phyloP scores from a whole-genome alignment of 2,888 invertebrate genomes.

The Stenurella melanura region DNA sequence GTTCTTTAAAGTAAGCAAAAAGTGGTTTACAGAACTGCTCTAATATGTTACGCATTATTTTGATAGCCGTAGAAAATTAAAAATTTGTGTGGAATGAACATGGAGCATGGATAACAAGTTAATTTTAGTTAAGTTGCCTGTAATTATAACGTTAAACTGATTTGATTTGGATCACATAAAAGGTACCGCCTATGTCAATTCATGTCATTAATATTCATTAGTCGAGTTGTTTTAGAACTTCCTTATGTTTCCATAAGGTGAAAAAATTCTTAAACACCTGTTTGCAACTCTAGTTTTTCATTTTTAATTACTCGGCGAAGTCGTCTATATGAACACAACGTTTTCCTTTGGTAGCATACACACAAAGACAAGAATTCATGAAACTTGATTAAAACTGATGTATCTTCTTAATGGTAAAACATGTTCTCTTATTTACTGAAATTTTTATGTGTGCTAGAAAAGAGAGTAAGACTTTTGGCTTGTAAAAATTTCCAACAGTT shows the following conservation, averaged over 20 bases:
- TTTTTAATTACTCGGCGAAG: not conserved
- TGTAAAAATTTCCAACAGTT: too few species aligned
- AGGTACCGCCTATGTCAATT: slow-evolving; percentile 32
- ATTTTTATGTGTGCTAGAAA: too few species aligned
- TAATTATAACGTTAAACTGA: slow-evolving; percentile 43
- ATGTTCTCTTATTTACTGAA: too few species aligned
- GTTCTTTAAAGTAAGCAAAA: not conserved
- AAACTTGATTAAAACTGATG: too few species aligned
- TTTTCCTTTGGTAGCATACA: too few species aligned
- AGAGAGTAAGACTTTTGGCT: too few species aligned
- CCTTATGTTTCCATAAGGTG: not conserved
- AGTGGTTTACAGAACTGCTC: not conserved
- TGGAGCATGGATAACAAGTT: slow-evolving; percentile 11
- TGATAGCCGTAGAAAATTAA: slow-evolving; percentile 1
- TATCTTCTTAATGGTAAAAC: too few species aligned
- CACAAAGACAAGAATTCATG: too few species aligned
- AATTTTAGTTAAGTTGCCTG: slow-evolving; percentile 41
- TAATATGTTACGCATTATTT: not conserved
- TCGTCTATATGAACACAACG: not conserved
- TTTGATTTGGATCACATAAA: slow-evolving; percentile 43
- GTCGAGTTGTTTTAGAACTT: not conserved
- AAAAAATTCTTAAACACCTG: not conserved
- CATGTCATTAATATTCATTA: not conserved
- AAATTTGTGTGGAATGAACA: not conserved
- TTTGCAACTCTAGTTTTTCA: not conserved